A percentile compares a stretch with the other conserved stretches of the same genome.
Conservation (phyloP, 2,888 invertebrate genomes). For the Clitarchus hookeri region DNA sequence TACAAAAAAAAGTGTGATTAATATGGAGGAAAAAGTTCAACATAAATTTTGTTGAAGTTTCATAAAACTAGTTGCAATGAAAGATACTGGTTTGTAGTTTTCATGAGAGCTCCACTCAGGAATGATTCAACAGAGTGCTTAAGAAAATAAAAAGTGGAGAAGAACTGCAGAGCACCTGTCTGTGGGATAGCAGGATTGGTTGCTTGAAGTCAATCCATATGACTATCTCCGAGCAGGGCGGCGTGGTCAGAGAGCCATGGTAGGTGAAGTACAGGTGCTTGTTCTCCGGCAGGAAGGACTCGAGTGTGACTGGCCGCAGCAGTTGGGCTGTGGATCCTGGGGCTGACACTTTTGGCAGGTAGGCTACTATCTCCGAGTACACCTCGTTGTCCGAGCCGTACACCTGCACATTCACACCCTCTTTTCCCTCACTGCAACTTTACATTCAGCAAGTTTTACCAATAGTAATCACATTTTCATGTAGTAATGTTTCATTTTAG, state of each 20-base stretch:
- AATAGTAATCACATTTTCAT: no score
- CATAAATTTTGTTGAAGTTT: no score
- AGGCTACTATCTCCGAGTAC: conserved; percentile 63
- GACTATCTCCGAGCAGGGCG: conserved; percentile 83
- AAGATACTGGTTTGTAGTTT: no score
- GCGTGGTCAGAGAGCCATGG: conserved; percentile 83
- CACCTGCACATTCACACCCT: conserved; percentile 48
- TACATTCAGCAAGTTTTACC: no score
- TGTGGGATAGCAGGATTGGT: conserved; percentile 68
- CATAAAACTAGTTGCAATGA: no score
- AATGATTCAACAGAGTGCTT: no score
- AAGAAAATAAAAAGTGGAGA: no score
- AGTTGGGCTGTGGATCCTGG: conserved; percentile 60
- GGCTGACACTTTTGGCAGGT: conserved; percentile 61
- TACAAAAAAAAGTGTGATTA: no score
- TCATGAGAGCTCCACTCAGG: no score
- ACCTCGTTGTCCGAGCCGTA: conserved; percentile 54
- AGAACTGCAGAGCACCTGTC: no score
- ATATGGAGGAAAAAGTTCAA: no score
- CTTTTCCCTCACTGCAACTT: background rate
- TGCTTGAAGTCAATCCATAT: conserved; percentile 83
- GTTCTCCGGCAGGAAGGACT: conserved; percentile 61
- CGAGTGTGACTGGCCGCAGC: conserved; percentile 58
- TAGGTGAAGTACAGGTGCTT: conserved; percentile 78
- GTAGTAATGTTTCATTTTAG: no score